These are phyloP conservation scores for Porites evermanni DNA, from an alignment of 92 coral and sea anemone species.

Conservation along the genomic window DNA sequence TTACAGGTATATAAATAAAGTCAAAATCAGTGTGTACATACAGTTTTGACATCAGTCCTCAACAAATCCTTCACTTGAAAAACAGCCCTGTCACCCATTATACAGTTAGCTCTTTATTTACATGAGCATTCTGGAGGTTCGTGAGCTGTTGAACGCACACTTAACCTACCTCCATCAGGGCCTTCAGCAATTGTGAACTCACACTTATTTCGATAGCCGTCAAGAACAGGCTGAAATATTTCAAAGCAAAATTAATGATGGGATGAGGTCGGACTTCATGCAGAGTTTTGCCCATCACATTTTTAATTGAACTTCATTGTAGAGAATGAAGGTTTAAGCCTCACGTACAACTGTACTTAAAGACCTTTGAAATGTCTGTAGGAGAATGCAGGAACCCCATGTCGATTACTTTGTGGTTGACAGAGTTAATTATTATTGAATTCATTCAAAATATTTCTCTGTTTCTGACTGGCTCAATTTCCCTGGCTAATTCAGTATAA, in stretches of 20 bases:
- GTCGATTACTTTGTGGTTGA: too few species aligned
- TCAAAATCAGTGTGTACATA: neutral
- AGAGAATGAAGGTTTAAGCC: neutral
- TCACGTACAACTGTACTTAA: neutral
- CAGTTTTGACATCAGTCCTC: neutral
- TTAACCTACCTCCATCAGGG: slow-evolving; percentile 89
- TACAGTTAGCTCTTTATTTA: neutral
- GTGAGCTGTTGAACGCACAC: slow-evolving; percentile 15
- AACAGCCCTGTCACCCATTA: neutral
- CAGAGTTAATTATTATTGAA: too few species aligned
- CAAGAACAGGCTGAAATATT: slow-evolving; percentile 85
- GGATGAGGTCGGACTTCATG: slow-evolving; percentile 79
- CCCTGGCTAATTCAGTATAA: too few species aligned
- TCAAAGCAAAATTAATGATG: slow-evolving; percentile 56
- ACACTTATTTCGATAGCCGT: slow-evolving; percentile 99
- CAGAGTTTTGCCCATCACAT: slow-evolving; percentile 34
- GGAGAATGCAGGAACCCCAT: too few species aligned
- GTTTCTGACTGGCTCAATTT: too few species aligned
- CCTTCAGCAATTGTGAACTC: slow-evolving; percentile 98
- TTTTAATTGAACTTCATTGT: neutral
- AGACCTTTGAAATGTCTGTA: neutral
- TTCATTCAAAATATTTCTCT: too few species aligned
- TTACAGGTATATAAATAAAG: neutral
- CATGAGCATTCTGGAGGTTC: slow-evolving; percentile 8
- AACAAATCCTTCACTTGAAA: neutral